These are phyloP conservation scores for Serinus canaria DNA, from an alignment of 2,113 vertebrate species.

Conservation along the genomic window DNA sequence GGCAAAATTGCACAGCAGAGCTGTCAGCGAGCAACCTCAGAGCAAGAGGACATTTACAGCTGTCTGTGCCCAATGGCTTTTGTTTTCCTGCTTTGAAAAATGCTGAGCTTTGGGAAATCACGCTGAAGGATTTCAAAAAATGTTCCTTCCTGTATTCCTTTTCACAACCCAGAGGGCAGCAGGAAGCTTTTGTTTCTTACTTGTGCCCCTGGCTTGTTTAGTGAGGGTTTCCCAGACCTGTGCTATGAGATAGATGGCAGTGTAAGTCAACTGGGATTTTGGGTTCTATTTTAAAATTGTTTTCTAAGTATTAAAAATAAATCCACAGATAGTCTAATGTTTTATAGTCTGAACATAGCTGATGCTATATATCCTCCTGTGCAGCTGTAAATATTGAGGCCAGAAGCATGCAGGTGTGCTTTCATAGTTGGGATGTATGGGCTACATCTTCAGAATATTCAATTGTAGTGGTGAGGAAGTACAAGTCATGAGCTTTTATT, in stretches of 20 bases:
- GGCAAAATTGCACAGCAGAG: neutral
- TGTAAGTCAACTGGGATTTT: neutral
- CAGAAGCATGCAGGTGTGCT: neutral
- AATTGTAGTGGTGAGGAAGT: neutral
- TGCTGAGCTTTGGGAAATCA: neutral
- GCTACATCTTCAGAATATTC: neutral
- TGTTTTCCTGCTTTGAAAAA: neutral
- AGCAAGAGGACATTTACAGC: neutral
- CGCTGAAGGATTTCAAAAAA: neutral
- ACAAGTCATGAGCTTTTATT: neutral
- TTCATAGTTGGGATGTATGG: accelerated
- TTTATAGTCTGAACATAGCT: neutral
- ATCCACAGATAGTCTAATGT: neutral
- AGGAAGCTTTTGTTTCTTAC: neutral
- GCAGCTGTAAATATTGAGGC: neutral
- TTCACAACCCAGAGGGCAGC: neutral
- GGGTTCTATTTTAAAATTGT: neutral
- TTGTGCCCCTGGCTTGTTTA: neutral
- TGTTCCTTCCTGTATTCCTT: neutral
- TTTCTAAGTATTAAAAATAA: neutral
- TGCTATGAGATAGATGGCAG: neutral
- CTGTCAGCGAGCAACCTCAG: neutral
- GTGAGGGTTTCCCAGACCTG: neutral
- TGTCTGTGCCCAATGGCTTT: neutral
- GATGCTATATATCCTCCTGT: neutral